Evolutionary conservation across 2,888 invertebrate species (phyloP), one percentile per base, ranked within the genome.

Genomic region (Stenurella melanura): DNA sequence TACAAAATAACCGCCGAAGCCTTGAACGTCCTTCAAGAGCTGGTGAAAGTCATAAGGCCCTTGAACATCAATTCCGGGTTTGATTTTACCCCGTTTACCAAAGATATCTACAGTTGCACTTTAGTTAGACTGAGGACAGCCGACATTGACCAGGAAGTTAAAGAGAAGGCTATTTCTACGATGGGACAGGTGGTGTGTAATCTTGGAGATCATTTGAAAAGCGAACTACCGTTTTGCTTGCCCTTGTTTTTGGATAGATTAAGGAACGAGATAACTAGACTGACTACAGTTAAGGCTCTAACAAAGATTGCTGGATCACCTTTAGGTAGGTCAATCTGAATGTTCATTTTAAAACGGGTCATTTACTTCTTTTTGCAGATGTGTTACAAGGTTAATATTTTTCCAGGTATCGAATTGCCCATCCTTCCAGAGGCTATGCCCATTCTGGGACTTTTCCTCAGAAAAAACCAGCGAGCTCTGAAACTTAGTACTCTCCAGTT

Each of bases 1-100:
- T 99, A 99, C 91, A 99, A 99, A 91, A 98, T 99, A 84, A 97
- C 98, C 1, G 98, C 98, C 0, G 99, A 99, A 89, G 98, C 98
- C 1, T 91, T 99, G 73, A 91, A 96, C 26, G 98, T 98, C 18
- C 91, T 98, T 79, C 98, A 98, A 89, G 96, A 97, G 81, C 91
- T 99, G 77, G 97, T 98, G 26, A 96, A 96, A 91, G 97, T 98
- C 67, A 96, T 98, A 86, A 92, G 97, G 30, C 98, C 98, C 0
- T 90, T 96, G 66, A 94, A 95, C 93, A 87, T 73, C 80, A 86
- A 78, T 90, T 92, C 83, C 42, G 82, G 79, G 57, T 93, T 95
- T 83, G 95, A 97, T 88, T 94, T 96, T 82, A 92, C 92, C 3
- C 93, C 94, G n/a, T 95, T 95, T 88, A 94, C 96, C 21, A 92